A percentile compares a stretch with the other conserved stretches of the same genome.
Evolutionary conservation across 2,888 invertebrate genomes (phyloP).

Genomic region (Abrostola triplasia): DNA sequence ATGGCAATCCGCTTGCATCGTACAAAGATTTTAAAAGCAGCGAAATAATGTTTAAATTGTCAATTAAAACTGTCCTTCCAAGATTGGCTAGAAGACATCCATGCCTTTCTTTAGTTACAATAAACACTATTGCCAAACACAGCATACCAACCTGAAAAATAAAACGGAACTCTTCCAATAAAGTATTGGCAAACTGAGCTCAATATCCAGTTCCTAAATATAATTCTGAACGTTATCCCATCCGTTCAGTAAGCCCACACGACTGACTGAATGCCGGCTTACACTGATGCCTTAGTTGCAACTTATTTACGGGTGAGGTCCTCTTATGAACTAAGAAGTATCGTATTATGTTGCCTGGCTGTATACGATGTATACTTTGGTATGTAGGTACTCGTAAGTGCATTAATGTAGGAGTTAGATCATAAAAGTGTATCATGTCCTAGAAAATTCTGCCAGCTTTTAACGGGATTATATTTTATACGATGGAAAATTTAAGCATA

Average conservation of each 20-base stretch:
- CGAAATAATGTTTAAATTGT: no score
- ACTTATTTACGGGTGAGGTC: conserved; percentile 15
- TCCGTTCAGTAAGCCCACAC: conserved; percentile 26
- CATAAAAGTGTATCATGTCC: no score
- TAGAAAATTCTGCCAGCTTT: no score
- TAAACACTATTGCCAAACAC: not conserved
- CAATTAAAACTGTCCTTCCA: no score
- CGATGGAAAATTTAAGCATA: no score
- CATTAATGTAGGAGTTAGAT: no score
- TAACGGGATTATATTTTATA: no score
- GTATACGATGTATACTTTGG: not conserved
- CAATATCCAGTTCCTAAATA: conserved; percentile 23
- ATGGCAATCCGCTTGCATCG: no score
- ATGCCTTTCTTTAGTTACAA: not conserved
- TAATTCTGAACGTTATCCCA: conserved; percentile 20
- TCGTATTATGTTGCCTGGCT: conserved; percentile 3
- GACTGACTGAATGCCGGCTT: conserved; percentile 35
- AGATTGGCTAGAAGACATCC: no score
- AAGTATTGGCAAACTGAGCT: not conserved
- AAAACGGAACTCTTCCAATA: not conserved
- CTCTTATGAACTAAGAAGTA: conserved; percentile 15
- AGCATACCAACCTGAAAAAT: not conserved
- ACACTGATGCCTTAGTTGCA: conserved; percentile 24
- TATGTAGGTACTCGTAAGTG: no score
- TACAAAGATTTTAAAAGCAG: no score